Conservation (phyloP, 2,113 vertebrate species). For the Myotis yumanensis region DNA sequence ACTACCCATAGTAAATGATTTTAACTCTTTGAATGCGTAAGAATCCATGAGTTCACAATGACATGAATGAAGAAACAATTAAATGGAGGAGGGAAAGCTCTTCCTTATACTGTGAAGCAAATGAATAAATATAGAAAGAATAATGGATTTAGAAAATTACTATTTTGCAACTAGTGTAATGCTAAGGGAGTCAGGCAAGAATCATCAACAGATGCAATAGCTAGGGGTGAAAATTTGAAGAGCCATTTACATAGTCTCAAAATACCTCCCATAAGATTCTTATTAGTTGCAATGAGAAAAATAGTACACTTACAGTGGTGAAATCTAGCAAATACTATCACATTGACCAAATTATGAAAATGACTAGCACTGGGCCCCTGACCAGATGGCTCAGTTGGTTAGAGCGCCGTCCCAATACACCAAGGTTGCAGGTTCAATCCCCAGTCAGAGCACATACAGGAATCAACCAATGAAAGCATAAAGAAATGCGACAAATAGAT, state of each 20-base stretch:
- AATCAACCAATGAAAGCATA: neutral
- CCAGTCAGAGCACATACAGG: neutral
- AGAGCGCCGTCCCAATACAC: neutral
- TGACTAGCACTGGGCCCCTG: neutral
- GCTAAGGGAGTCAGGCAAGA: slow-evolving; percentile 3
- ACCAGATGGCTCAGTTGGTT: neutral
- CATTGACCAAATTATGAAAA: neutral
- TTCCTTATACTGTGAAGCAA: neutral
- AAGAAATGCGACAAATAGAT: neutral
- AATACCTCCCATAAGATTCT: neutral
- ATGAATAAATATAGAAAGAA: neutral
- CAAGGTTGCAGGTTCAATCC: no score
- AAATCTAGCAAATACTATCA: neutral
- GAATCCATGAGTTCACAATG: neutral
- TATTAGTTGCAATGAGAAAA: slow-evolving; percentile 38
- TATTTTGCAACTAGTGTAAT: neutral
- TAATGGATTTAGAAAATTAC: slow-evolving; percentile 22
- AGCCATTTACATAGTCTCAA: neutral
- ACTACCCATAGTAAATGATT: neutral
- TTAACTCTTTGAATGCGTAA: slow-evolving; percentile 32
- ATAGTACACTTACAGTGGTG: neutral
- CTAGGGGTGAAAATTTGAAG: slow-evolving; percentile 9
- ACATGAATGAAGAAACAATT: neutral
- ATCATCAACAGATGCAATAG: neutral
- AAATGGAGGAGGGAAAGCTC: neutral